Evolutionary conservation across 92 coral and sea anemone genomes (phyloP).

Genomic region (Paramuricea clavata): DNA sequence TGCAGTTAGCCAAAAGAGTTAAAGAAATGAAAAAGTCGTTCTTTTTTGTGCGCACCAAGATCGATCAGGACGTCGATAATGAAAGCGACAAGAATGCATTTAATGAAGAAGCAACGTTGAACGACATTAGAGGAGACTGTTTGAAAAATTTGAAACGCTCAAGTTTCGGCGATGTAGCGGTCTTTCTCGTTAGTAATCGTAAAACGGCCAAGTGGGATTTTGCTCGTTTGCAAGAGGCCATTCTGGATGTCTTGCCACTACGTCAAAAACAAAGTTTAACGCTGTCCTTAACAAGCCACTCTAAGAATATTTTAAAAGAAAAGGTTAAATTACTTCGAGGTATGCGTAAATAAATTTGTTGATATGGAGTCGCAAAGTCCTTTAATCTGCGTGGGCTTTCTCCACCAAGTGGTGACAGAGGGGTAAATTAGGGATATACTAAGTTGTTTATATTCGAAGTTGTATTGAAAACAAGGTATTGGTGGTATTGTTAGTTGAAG

Average conservation of each 20-base stretch:
- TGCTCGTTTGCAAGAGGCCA: constrained; percentile 59
- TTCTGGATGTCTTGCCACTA: constrained; percentile 51
- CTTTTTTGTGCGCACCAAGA: not conserved
- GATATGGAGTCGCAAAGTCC: no score
- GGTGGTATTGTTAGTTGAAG: no score
- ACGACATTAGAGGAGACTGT: constrained; percentile 19
- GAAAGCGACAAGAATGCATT: not conserved
- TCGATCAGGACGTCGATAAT: not conserved
- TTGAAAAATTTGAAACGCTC: constrained; percentile 16
- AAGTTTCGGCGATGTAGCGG: not conserved
- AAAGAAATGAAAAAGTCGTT: not conserved
- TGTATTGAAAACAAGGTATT: no score
- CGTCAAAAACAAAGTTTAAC: constrained; percentile 53
- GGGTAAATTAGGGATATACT: no score
- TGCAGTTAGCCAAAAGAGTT: not conserved
- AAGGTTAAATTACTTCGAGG: constrained; percentile 55
- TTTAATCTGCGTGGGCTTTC: no score
- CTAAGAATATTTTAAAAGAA: constrained; percentile 29
- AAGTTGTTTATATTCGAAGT: no score
- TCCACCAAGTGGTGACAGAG: no score
- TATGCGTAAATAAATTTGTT: not conserved
- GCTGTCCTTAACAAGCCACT: constrained; percentile 55
- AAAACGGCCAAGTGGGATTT: constrained; percentile 64
- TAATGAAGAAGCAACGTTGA: not conserved
- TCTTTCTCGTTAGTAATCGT: constrained; percentile 67